Conservation (phyloP, 2,888 invertebrate species). For the Tineola bisselliella region DNA sequence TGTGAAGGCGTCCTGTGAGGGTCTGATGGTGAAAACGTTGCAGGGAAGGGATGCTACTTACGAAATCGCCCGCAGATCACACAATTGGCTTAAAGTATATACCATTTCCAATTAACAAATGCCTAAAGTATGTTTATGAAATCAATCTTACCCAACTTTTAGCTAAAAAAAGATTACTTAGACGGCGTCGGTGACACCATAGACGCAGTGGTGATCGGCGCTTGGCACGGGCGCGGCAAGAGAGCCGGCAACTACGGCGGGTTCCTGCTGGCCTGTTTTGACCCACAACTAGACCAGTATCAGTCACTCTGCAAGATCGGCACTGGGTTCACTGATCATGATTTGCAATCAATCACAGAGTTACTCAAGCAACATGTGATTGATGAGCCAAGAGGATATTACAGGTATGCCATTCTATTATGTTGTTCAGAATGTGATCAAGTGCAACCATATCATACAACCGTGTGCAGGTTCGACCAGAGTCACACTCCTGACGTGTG, state of each 20-base stretch:
- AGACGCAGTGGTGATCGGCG: constrained; percentile 96
- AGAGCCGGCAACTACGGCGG: constrained; percentile 94
- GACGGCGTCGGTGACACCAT: constrained; percentile 96
- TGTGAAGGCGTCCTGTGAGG: constrained; percentile 93
- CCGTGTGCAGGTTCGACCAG: constrained; percentile 68
- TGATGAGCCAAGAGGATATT: constrained; percentile 79
- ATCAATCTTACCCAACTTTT: too few relatives aligned
- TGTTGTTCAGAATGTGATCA: neutral
- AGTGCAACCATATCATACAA: too few relatives aligned
- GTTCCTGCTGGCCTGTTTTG: constrained; percentile 93
- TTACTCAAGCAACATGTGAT: constrained; percentile 81
- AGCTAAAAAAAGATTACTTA: constrained; percentile 95
- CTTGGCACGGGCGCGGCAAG: constrained; percentile 91
- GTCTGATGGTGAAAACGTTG: constrained; percentile 97
- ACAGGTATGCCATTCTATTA: constrained; percentile 50
- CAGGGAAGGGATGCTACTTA: constrained; percentile 86
- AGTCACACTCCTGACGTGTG: constrained; percentile 85
- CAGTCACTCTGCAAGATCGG: constrained; percentile 81
- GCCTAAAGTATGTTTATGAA: too few relatives aligned
- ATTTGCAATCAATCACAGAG: constrained; percentile 79
- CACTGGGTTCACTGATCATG: constrained; percentile 94
- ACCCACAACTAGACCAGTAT: constrained; percentile 88
- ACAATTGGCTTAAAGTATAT: constrained; percentile 88
- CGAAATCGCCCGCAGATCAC: constrained; percentile 95
- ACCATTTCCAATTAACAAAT: too few relatives aligned